Evolutionary conservation across 1,140 invertebrate genomes (phyloP), one percentile per base, ranked within the genome.

Genomic region (Bilobella aurantiaca): DNA sequence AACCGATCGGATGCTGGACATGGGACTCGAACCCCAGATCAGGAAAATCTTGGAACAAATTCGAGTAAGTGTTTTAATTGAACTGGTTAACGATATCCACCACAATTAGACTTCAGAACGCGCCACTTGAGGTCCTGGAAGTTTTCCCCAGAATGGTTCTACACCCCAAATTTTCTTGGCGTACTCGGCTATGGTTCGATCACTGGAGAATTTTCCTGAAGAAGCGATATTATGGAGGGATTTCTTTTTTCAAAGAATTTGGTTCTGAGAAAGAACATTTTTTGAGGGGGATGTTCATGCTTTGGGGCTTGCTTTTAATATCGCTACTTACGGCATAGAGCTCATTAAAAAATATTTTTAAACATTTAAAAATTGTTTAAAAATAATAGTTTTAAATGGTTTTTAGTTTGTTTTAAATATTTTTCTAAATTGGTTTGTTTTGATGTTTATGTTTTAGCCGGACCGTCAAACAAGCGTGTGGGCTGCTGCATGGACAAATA

Each of bases 1-100:
- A 80, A 96, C 96, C 73, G 96, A 99, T 79, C 83, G 96, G 65
- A 99, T 99, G 96, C 83, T 98, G 74, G 96, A 98, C 79, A 98
- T 98, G 96, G 96, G 96, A 73, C 98, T 98, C 80, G 96, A 98
- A 78, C 96, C 95, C n/a, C 96, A 98, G 79, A 98, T 99, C 70
- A 83, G 94, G 58, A 96, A 97, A 79, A 98, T 98, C 75, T 85
- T 98, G 69, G 88, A 91, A 75, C 93, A 98, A 79, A 95, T 98
- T 76, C 81, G 93, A 69, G 85, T 86, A 78, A 79, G 80, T 77
- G 37, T 68, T n/a, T n/a, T n/a, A n/a, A n/a, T n/a, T n/a, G n/a
- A n/a, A n/a, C n/a, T n/a, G n/a, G n/a, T 49, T 64, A 59, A 30
- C 25, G 3, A 60, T n/a, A 32, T 67, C 67, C 66, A 57, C 63